Conservation (phyloP, 2,113 vertebrate genomes). For the Garra rufa region DNA sequence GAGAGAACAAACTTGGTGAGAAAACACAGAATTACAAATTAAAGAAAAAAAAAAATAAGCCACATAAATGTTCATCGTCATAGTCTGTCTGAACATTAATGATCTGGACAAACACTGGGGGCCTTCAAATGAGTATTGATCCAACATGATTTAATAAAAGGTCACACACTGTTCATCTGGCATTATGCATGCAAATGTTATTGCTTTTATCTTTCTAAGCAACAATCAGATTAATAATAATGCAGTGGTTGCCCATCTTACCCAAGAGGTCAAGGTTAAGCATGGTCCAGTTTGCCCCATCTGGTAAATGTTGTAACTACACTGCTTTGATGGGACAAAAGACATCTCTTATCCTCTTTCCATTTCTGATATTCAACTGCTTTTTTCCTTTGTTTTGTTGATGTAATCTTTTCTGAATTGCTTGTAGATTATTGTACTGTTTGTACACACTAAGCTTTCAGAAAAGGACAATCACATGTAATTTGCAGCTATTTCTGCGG, state of each 20-base stretch:
- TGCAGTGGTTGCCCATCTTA: background rate
- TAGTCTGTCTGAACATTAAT: background rate
- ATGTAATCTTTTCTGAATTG: background rate
- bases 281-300: background rate
- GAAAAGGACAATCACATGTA: background rate
- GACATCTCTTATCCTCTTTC: background rate
- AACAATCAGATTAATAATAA: background rate
- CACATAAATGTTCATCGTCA: background rate
- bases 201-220: background rate
- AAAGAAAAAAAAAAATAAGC: background rate
- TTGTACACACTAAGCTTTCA: background rate
- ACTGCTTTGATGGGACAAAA: background rate
- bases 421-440: background rate
- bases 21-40: background rate
- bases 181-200: background rate
- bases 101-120: background rate
- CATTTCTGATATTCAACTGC: background rate
- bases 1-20: background rate
- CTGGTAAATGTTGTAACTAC: background rate
- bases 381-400: background rate
- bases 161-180: background rate
- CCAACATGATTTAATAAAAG: background rate
- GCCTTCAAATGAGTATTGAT: background rate
- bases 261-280: conserved; percentile 5
- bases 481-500: background rate